A percentile compares a stretch with the other conserved stretches of the same genome.
These are phyloP conservation scores for Cossypha heuglini DNA, from an alignment of 2,797 vertebrate genomes.

Conservation along the genomic window DNA sequence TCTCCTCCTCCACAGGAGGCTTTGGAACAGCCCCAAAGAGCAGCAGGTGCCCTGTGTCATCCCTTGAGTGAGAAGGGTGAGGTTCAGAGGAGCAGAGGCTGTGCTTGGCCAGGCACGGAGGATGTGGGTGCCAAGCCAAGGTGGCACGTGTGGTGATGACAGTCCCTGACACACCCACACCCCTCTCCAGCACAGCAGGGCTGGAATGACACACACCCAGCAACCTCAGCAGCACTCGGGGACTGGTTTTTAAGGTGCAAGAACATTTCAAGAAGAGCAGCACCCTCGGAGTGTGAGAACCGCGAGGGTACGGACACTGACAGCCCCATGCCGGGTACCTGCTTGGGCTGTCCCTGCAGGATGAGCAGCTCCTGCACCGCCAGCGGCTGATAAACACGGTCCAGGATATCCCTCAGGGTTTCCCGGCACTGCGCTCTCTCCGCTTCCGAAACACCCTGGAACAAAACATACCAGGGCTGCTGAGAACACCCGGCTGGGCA, in stretches of 20 bases:
- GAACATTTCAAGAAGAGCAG: neutral
- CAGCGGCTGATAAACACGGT: constrained; percentile 89
- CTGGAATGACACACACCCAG: neutral
- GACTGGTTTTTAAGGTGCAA: accelerated
- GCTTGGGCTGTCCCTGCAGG: constrained; percentile 87
- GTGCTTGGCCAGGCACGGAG: accelerated
- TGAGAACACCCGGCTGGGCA: neutral
- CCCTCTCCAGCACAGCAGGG: accelerated
- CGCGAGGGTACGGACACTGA: no score
- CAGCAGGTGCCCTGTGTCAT: neutral
- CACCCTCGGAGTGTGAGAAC: accelerated
- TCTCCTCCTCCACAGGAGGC: neutral
- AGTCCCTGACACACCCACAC: neutral
- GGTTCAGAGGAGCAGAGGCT: neutral
- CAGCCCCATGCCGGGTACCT: constrained; percentile 70
- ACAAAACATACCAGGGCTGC: neutral
- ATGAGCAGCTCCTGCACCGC: constrained; percentile 88
- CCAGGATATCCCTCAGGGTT: constrained; percentile 79
- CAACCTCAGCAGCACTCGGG: accelerated
- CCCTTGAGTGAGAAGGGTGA: accelerated
- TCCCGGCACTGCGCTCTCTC: constrained; percentile 76
- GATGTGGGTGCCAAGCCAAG: neutral
- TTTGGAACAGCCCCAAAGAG: neutral
- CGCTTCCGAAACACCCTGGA: constrained; percentile 77
- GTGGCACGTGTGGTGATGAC: accelerated